These are phyloP conservation scores for Montipora cactus DNA, from an alignment of 64 coral and sea anemone species.

Conservation along the genomic window DNA sequence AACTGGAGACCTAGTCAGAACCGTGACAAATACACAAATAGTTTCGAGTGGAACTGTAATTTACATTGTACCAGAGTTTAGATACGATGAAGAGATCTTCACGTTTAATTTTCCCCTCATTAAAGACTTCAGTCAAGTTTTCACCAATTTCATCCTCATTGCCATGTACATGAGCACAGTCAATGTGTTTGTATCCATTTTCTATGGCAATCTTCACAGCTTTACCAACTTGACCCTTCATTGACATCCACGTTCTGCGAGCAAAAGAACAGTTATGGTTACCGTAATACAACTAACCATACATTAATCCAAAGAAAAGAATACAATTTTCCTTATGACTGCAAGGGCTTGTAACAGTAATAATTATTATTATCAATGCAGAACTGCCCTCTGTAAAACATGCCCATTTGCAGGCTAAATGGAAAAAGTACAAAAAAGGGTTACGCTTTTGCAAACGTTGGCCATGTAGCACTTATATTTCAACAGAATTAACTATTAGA, in stretches of 20 bases:
- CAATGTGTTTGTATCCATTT: conserved; percentile 74
- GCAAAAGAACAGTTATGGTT: background rate
- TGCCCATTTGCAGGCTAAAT: too few relatives aligned
- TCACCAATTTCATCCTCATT: conserved; percentile 80
- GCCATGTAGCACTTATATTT: too few relatives aligned
- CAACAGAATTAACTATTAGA: too few relatives aligned
- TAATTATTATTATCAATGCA: too few relatives aligned
- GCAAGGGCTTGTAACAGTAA: too few relatives aligned
- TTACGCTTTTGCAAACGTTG: too few relatives aligned
- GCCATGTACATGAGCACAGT: conserved; percentile 54
- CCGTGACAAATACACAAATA: too few relatives aligned
- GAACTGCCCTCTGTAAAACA: too few relatives aligned
- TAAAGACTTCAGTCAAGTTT: conserved; percentile 52
- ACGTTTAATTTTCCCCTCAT: conserved; percentile 54
- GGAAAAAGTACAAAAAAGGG: too few relatives aligned
- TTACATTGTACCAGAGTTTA: conserved; percentile 56
- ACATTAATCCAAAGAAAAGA: background rate
- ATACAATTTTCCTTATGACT: too few relatives aligned
- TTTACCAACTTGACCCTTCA: conserved; percentile 47
- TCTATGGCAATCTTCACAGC: conserved; percentile 56
- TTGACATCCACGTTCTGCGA: conserved; percentile 68
- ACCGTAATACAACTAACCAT: background rate
- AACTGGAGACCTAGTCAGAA: too few relatives aligned
- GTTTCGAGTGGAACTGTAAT: too few relatives aligned
- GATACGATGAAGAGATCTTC: conserved; percentile 77